Conservation (phyloP, 2,888 invertebrate species). For the Trichopoda pennipes region DNA sequence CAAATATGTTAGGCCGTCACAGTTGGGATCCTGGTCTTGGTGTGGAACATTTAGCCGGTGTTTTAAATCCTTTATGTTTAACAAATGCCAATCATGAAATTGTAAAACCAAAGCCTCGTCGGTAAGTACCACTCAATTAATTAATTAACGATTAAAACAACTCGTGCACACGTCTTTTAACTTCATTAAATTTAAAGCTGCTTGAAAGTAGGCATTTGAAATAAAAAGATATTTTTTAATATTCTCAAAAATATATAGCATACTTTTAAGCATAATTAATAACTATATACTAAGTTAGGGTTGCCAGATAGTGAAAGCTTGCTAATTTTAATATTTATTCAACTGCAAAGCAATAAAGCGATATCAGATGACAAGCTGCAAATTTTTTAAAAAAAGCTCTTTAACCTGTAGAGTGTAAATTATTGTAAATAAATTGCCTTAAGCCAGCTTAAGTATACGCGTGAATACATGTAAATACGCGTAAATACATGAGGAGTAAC, state of each 20-base stretch:
- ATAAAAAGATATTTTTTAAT: neutral
- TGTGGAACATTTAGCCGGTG: conserved; percentile 84
- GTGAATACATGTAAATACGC: no score
- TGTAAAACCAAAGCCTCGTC: conserved; percentile 91
- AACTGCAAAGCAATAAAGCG: no score
- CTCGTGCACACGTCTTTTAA: neutral
- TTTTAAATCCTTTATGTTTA: conserved; percentile 85
- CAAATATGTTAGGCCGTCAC: conserved; percentile 78
- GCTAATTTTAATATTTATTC: no score
- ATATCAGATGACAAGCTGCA: no score
- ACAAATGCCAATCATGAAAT: conserved; percentile 91
- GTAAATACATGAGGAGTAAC: no score
- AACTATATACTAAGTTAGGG: neutral
- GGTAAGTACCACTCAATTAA: conserved; percentile 82
- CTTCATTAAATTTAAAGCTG: neutral
- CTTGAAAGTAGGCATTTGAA: neutral
- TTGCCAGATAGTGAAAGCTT: conserved; percentile 4
- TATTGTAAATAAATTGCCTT: no score
- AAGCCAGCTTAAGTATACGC: no score
- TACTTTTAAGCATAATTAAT: conserved; percentile 34
- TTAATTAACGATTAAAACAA: neutral
- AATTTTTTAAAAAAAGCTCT: no score
- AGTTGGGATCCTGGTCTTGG: conserved; percentile 82
- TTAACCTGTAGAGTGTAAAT: no score
- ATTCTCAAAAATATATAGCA: conserved; percentile 12